phyloP scores from a whole-genome alignment of 1,140 invertebrate genomes.

The Drosophila tani region DNA sequence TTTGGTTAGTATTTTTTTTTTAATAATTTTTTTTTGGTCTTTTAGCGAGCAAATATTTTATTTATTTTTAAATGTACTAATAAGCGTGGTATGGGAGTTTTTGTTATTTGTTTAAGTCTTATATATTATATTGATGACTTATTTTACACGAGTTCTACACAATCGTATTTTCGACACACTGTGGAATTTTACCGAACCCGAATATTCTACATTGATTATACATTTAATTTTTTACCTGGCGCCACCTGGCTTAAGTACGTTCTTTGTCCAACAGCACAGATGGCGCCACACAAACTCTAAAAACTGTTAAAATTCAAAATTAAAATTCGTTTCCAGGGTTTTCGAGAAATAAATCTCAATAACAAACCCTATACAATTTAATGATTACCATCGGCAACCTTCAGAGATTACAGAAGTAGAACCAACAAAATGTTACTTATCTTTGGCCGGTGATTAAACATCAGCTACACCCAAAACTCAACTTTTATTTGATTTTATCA shows the following conservation, averaged over 20 bases:
- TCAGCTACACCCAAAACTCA: not conserved
- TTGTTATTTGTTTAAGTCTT: too few relatives aligned
- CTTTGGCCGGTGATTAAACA: constrained; percentile 4
- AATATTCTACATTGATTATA: not conserved
- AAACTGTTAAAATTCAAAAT: not conserved
- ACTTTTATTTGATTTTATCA: constrained; percentile 33
- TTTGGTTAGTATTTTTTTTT: not conserved
- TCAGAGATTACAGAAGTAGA: not conserved
- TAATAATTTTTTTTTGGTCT: too few relatives aligned
- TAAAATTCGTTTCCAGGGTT: not conserved
- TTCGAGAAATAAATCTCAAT: not conserved
- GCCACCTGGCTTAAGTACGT: not conserved
- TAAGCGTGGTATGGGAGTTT: too few relatives aligned
- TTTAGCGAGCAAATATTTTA: not conserved
- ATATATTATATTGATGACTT: too few relatives aligned
- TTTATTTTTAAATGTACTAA: not conserved
- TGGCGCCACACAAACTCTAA: not conserved
- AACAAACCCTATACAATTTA: not conserved
- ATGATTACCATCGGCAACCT: not conserved
- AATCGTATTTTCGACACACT: not conserved
- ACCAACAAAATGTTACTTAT: not conserved
- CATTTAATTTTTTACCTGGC: not conserved
- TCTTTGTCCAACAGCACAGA: not conserved
- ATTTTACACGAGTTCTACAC: not conserved
- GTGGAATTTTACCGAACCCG: not conserved